Conservation (phyloP, 2,888 invertebrate species). For the Cenopis cana region DNA sequence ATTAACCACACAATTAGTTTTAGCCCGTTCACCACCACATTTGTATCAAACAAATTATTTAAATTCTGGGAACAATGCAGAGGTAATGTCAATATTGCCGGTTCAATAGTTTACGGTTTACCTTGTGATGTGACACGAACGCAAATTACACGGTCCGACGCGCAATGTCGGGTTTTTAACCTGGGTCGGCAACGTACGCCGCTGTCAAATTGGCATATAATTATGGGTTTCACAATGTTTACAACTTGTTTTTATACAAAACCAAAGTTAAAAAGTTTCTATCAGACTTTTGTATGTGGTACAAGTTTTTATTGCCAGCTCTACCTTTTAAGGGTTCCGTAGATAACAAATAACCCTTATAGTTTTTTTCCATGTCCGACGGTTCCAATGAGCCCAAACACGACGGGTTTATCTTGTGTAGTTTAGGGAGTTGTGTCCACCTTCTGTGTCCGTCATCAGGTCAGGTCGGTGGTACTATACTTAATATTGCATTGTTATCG, state of each 20-base stretch:
- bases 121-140: slow-evolving; percentile 45
- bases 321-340: too few species aligned
- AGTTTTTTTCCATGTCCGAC: too few species aligned
- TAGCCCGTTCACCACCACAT: slow-evolving; percentile 62
- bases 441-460: too few species aligned
- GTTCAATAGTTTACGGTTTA: slow-evolving; percentile 44
- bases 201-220: slow-evolving; percentile 33
- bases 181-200: slow-evolving; percentile 18
- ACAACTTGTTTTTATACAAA: neutral
- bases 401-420: too few species aligned
- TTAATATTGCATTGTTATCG: too few species aligned
- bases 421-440: too few species aligned
- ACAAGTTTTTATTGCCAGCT: too few species aligned
- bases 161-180: slow-evolving; percentile 38
- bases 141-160: slow-evolving; percentile 42
- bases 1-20: slow-evolving; percentile 74
- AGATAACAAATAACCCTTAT: too few species aligned
- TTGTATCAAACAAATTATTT: slow-evolving; percentile 49
- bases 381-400: too few species aligned
- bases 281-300: too few species aligned
- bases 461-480: too few species aligned
- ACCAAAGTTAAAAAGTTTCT: neutral
- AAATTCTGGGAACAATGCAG: slow-evolving; percentile 37
- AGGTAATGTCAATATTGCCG: slow-evolving; percentile 41
- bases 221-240: slow-evolving; percentile 9